phyloP scores from a whole-genome alignment of 2,888 invertebrate genomes.

The Acanthoscelides obtectus region DNA sequence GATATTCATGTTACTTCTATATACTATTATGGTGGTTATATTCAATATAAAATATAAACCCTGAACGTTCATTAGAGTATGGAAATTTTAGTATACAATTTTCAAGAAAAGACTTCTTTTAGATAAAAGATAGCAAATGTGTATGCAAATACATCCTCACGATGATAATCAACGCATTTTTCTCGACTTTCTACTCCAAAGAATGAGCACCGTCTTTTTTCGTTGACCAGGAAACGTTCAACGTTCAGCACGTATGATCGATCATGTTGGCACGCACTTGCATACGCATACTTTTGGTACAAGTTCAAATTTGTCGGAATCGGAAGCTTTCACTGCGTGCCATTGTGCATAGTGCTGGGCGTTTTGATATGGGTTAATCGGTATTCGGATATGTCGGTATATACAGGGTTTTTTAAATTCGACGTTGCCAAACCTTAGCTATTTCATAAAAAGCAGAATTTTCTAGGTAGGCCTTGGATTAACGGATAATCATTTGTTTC shows the following conservation, averaged over 20 bases:
- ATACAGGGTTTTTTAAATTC: too few species aligned
- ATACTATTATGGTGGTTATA: too few species aligned
- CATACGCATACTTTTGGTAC: not conserved
- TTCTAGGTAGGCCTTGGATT: too few species aligned
- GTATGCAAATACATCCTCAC: not conserved
- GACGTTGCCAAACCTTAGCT: too few species aligned
- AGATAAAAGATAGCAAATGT: not conserved
- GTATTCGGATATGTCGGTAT: not conserved
- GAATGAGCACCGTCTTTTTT: not conserved
- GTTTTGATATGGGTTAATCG: not conserved
- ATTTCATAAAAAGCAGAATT: too few species aligned
- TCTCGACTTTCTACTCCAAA: not conserved
- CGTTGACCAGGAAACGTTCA: not conserved
- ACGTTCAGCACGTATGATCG: not conserved
- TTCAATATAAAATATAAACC: too few species aligned
- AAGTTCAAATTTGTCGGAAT: not conserved
- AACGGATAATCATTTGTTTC: too few species aligned
- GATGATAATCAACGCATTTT: not conserved
- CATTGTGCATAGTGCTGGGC: not conserved
- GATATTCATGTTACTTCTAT: too few species aligned
- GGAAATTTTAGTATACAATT: not conserved
- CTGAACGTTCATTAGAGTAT: not conserved
- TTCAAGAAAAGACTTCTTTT: not conserved
- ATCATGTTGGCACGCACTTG: not conserved
- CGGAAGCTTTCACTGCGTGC: not conserved